These are phyloP conservation scores for Oscheius sp. DNA, from an alignment of 2,888 invertebrate species.

Conservation along the genomic window DNA sequence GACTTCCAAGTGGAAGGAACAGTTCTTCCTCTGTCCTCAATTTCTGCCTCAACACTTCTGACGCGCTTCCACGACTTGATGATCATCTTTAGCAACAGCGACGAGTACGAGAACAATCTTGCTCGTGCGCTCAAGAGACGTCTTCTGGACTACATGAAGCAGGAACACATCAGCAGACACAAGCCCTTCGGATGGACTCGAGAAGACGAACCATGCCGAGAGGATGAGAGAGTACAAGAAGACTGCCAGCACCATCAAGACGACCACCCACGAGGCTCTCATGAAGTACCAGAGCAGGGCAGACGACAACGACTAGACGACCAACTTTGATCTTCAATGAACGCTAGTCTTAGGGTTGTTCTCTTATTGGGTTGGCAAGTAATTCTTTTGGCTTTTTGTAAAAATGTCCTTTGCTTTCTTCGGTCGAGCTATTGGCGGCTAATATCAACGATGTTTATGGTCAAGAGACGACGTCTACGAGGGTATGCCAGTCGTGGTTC, in stretches of 20 bases:
- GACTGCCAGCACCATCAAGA: neutral
- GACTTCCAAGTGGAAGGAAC: slow-evolving; percentile 7
- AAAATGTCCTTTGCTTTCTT: too few relatives aligned
- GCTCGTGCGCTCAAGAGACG: slow-evolving; percentile 8
- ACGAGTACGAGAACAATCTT: slow-evolving; percentile 7
- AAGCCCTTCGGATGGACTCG: slow-evolving; percentile 14
- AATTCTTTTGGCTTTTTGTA: too few relatives aligned
- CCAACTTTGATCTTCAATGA: too few relatives aligned
- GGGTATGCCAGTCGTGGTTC: too few relatives aligned
- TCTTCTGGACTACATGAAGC: slow-evolving; percentile 2
- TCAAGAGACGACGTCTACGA: too few relatives aligned
- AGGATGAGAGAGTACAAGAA: slow-evolving; percentile 10
- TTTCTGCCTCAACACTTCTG: neutral
- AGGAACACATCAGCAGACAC: slow-evolving; percentile 15
- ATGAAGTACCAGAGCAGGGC: neutral
- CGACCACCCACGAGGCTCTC: neutral
- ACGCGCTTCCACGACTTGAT: slow-evolving; percentile 4
- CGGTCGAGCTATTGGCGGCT: too few relatives aligned
- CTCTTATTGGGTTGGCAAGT: too few relatives aligned
- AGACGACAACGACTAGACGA: slow-evolving; percentile 2
- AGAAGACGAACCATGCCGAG: neutral
- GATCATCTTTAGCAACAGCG: neutral
- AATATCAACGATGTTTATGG: too few relatives aligned
- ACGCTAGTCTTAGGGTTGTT: too few relatives aligned
- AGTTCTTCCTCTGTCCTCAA: neutral